These are phyloP conservation scores for Scomber japonicus DNA, from an alignment of 2,113 vertebrate genomes.

Conservation along the genomic window DNA sequence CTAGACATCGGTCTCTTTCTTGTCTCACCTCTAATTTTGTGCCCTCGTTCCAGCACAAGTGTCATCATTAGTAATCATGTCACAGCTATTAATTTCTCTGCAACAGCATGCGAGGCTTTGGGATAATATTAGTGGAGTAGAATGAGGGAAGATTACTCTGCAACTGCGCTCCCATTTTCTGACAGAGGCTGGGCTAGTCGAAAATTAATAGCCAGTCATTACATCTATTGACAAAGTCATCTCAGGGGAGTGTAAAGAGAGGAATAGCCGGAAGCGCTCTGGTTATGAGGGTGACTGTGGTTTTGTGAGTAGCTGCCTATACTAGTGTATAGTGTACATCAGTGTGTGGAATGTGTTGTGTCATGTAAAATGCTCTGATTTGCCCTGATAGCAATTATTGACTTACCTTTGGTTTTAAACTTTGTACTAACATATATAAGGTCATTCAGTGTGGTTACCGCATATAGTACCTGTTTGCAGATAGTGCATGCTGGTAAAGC, in stretches of 20 bases:
- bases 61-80: slow-evolving; percentile 29
- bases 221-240: slow-evolving; percentile 19
- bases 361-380: neutral
- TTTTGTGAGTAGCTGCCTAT: no score
- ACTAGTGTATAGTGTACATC: no score
- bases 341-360: no score
- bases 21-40: neutral
- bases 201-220: slow-evolving; percentile 50
- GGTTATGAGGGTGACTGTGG: neutral
- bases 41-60: neutral
- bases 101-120: neutral
- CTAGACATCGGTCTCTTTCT: no score
- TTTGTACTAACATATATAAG: neutral
- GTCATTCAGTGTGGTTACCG: neutral
- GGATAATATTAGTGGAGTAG: slow-evolving; percentile 23
- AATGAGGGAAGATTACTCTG: slow-evolving; percentile 27
- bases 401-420: slow-evolving; percentile 19
- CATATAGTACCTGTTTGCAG: neutral
- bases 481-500: neutral
- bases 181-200: neutral
- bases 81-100: slow-evolving; percentile 16
- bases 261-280: slow-evolving; percentile 7
- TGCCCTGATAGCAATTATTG: neutral
- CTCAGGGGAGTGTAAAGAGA: neutral
- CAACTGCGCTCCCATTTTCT: slow-evolving; percentile 21